Evolutionary conservation across 2,113 vertebrate species (phyloP).

Genomic region (Eptesicus fuscus): DNA sequence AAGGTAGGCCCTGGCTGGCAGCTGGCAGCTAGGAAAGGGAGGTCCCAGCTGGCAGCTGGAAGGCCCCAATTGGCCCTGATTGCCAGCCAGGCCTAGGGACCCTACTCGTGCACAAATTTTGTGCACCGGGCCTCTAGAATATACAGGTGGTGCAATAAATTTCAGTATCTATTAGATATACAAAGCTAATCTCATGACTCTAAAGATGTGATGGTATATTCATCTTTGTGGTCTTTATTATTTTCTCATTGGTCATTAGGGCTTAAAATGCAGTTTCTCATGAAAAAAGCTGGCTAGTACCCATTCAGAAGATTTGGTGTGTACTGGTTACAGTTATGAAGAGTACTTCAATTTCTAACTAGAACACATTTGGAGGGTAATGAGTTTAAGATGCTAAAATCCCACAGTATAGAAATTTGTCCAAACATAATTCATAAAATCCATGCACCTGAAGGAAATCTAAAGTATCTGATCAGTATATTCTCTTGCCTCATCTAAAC

Average conservation of each 20-base stretch:
- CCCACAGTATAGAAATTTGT: neutral
- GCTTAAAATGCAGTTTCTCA: slow-evolving; percentile 55
- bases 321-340: neutral
- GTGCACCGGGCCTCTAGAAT: neutral
- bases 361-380: neutral
- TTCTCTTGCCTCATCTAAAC: neutral
- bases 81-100: no score
- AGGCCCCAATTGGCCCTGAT: no score
- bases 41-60: no score
- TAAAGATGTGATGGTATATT: slow-evolving; percentile 43
- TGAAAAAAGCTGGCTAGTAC: slow-evolving; percentile 18
- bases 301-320: neutral
- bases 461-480: neutral
- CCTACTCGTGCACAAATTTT: no score
- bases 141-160: slow-evolving; percentile 41
- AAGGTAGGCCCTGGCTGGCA: no score
- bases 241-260: neutral
- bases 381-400: slow-evolving; percentile 23
- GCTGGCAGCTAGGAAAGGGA: no score
- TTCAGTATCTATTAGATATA: slow-evolving; percentile 36
- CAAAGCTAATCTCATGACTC: slow-evolving; percentile 52
- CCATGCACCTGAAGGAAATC: neutral
- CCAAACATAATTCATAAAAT: neutral
- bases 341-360: neutral
- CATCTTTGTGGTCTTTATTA: slow-evolving; percentile 25